phyloP scores from a whole-genome alignment of 2,888 invertebrate species.

The Sialis lutaria region DNA sequence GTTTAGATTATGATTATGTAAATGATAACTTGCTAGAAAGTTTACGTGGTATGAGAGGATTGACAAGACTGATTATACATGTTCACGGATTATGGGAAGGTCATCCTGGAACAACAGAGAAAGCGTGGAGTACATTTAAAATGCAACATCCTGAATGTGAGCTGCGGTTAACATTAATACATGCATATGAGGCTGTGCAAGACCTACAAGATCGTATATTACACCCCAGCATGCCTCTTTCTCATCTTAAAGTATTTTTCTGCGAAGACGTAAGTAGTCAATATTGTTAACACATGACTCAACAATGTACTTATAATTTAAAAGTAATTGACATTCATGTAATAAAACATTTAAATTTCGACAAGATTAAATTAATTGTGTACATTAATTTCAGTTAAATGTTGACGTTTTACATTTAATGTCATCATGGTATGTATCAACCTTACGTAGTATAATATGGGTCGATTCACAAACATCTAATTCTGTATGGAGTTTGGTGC shows the following conservation, averaged over 20 bases:
- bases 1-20: constrained; percentile 37
- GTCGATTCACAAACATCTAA: constrained; percentile 31
- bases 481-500: neutral
- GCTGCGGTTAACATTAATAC: constrained; percentile 42
- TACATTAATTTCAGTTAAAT: constrained; percentile 27
- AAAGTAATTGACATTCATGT: neutral
- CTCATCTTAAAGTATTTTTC: constrained; percentile 55
- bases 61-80: constrained; percentile 47
- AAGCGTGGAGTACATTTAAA: constrained; percentile 41
- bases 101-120: constrained; percentile 43
- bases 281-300: neutral
- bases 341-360: neutral
- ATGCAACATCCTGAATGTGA: constrained; percentile 35
- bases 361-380: neutral
- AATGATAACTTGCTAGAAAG: constrained; percentile 28
- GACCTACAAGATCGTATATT: constrained; percentile 43
- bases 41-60: constrained; percentile 19
- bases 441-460: constrained; percentile 39
- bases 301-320: neutral
- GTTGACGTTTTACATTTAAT: constrained; percentile 33
- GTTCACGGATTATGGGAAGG: constrained; percentile 46
- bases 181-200: constrained; percentile 48
- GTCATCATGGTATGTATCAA: constrained; percentile 30
- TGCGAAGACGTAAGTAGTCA: constrained; percentile 43
- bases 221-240: constrained; percentile 49